phyloP scores from a whole-genome alignment of 2,888 invertebrate genomes.

The Germaria angustata region DNA sequence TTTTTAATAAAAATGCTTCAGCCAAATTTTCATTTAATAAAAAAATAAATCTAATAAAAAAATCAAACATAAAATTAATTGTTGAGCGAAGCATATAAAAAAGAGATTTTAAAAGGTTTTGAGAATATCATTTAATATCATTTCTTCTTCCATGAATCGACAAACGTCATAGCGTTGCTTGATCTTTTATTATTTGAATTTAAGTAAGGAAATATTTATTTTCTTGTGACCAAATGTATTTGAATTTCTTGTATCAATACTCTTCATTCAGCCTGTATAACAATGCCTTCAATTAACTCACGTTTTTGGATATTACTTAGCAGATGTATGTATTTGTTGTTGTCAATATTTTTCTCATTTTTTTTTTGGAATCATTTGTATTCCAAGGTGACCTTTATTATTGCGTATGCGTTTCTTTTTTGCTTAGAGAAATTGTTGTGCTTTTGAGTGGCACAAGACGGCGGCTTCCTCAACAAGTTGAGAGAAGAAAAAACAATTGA shows the following conservation, averaged over 20 bases:
- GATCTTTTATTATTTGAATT: too few relatives aligned
- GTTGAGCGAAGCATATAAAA: too few relatives aligned
- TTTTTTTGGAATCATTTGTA: conserved; percentile 54
- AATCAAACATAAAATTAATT: too few relatives aligned
- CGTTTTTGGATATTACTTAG: conserved; percentile 22
- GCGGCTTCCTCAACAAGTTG: neutral
- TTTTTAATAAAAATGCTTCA: too few relatives aligned
- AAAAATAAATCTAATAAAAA: too few relatives aligned
- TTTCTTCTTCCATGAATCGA: too few relatives aligned
- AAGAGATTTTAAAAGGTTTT: too few relatives aligned
- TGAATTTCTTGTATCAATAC: neutral
- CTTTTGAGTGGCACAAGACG: neutral
- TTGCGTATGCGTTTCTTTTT: neutral
- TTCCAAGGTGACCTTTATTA: conserved; percentile 63
- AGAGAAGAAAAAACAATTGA: neutral
- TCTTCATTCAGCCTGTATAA: conserved; percentile 1
- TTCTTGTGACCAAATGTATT: too few relatives aligned
- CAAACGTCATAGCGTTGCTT: too few relatives aligned
- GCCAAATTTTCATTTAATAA: too few relatives aligned
- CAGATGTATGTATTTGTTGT: neutral
- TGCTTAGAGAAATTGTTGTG: conserved; percentile 15
- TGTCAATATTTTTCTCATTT: conserved; percentile 30
- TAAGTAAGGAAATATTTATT: too few relatives aligned
- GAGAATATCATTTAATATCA: too few relatives aligned
- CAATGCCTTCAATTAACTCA: conserved; percentile 31